These are phyloP conservation scores for Camptogramma bilineatum DNA, from an alignment of 2,888 invertebrate genomes.

Conservation along the genomic window DNA sequence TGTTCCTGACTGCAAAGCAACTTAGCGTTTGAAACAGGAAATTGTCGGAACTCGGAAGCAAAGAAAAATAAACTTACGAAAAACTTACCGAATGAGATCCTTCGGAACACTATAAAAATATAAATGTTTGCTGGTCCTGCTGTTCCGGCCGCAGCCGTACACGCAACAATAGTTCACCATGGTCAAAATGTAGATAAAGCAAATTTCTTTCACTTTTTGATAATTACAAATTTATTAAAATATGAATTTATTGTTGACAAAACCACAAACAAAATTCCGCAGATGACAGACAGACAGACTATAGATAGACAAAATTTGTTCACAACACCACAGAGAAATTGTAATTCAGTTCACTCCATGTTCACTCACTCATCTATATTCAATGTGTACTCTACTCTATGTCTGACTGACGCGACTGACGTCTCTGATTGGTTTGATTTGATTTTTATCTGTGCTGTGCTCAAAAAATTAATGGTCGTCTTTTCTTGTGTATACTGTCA, in stretches of 20 bases:
- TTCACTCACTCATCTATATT: too few relatives aligned
- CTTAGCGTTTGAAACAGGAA: background rate
- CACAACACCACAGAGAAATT: too few relatives aligned
- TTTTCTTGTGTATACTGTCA: background rate
- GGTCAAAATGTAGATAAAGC: background rate
- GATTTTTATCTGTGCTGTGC: background rate
- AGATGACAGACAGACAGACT: too few relatives aligned
- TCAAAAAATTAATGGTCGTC: too few relatives aligned
- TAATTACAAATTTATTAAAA: too few relatives aligned
- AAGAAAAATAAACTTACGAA: background rate
- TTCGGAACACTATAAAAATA: conserved; percentile 74
- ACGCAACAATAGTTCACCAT: conserved; percentile 81
- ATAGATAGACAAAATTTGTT: too few relatives aligned
- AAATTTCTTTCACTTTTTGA: background rate
- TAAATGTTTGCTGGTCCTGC: conserved; percentile 67
- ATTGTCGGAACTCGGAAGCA: background rate
- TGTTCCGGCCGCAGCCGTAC: conserved; percentile 70
- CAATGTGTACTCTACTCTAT: too few relatives aligned
- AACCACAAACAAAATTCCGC: too few relatives aligned
- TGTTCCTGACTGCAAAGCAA: conserved; percentile 57
- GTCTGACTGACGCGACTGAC: too few relatives aligned
- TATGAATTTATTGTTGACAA: too few relatives aligned
- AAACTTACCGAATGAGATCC: conserved; percentile 63
- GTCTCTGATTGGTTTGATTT: background rate
- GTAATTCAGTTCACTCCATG: too few relatives aligned